Percentiles rank a stretch among this genome's conserved stretches.
Conservation (phyloP, 2,113 vertebrate species). For the Corythornis cristatus region DNA sequence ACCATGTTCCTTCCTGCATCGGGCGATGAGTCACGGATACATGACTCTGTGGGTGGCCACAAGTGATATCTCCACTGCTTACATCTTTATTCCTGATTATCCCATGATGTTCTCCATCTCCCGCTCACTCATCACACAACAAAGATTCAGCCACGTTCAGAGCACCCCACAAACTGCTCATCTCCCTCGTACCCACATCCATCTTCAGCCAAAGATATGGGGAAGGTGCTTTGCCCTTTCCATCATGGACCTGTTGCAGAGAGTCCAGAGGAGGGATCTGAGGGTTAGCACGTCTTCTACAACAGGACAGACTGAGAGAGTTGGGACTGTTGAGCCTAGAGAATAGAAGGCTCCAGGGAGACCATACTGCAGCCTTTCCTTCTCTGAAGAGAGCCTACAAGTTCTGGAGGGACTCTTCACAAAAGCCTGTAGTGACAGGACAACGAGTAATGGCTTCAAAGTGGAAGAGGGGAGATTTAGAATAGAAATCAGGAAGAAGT, state of each 20-base stretch:
- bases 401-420: not conserved
- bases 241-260: not conserved
- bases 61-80: constrained; percentile 56
- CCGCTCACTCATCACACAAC: not conserved
- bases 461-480: not conserved
- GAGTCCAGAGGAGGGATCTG: not conserved
- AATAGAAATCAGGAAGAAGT: not conserved
- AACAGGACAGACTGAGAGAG: not conserved
- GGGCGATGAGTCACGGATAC: constrained; percentile 57
- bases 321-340: not conserved
- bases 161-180: not conserved
- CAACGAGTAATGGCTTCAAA: not conserved
- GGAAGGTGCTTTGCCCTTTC: not conserved
- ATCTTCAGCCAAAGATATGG: not conserved
- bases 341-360: not conserved
- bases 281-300: not conserved
- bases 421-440: not conserved
- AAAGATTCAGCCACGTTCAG: not conserved
- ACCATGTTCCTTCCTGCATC: constrained; percentile 44
- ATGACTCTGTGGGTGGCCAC: constrained; percentile 66
- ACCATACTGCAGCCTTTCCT: not conserved
- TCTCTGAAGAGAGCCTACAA: not conserved
- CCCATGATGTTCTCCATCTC: constrained; percentile 59
- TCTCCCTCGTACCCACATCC: not conserved
- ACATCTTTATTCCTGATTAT: constrained; percentile 55